phyloP scores from a whole-genome alignment of 2,113 vertebrate genomes.

The Galbula dea region DNA sequence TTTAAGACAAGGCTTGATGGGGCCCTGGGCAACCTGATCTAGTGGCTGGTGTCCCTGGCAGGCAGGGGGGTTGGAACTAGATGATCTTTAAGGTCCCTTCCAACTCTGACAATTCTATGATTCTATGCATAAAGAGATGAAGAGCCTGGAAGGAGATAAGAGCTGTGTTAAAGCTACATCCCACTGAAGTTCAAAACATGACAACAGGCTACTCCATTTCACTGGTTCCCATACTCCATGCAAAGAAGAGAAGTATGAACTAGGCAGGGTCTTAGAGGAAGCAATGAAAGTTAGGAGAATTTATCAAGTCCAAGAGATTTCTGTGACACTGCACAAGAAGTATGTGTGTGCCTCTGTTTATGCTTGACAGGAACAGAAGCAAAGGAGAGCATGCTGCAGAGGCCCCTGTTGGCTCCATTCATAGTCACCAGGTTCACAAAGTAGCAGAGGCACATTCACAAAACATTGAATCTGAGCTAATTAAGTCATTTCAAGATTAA shows the following conservation, averaged over 20 bases:
- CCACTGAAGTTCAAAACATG: not conserved
- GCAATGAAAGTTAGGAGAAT: not conserved
- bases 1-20: too few species aligned
- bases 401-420: accelerated
- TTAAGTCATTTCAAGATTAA: not conserved
- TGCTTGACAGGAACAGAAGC: not conserved
- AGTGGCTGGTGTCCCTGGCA: too few species aligned
- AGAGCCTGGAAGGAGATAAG: not conserved
- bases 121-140: too few species aligned
- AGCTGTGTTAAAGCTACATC: not conserved
- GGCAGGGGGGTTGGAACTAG: too few species aligned
- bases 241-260: not conserved
- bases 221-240: not conserved
- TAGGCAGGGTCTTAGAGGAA: not conserved
- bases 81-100: too few species aligned
- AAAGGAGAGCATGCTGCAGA: not conserved
- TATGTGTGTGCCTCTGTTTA: not conserved
- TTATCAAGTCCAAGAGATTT: not conserved
- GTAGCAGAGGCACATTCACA: not conserved
- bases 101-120: too few species aligned
- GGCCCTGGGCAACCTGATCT: too few species aligned
- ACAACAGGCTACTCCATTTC: not conserved
- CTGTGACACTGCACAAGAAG: not conserved
- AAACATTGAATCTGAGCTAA: not conserved
- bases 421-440: accelerated